Evolutionary conservation across 2,113 vertebrate genomes (phyloP), one percentile per base, ranked within the genome.

Genomic region (Mesocricetus auratus): DNA sequence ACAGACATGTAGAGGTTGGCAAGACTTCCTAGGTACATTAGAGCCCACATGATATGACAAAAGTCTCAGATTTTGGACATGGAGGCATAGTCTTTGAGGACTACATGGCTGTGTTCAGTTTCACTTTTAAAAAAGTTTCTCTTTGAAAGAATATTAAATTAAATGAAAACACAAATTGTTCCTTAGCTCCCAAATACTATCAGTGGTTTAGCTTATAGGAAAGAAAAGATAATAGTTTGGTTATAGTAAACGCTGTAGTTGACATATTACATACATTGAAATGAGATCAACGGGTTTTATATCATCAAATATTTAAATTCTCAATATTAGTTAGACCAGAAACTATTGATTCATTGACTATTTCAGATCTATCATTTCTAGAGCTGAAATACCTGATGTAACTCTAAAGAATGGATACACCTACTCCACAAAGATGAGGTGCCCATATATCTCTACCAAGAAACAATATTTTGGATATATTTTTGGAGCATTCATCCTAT

Each of bases 201-300:
- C 64, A 90, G n/a, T 73, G 5, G 16, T 81, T 39, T 39, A 74
- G 1, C 45, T 87, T 2, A 90, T n/a, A 66, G 1, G 10, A 31
- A 74, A 79, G 29, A 33, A 92, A 94, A 94, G n/a, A 77, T 45
- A 45, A 66, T 56, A 85, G 71, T 58, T 90, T 92, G 42, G 22
- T 7, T 50, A 53, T 13, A 17, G 17, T 24, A 53, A 26, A 42
- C 62, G 2, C 60, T 78, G 29, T 21, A 62, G 36, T 24, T 50
- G 17, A 69, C 9, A 45, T 22, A 68, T 85, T 36, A 89, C 64
- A 33, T 66, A 60, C 33, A 33, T 90, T 86, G 64, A 45, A 58
- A 87, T 42, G n/a, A 56, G 3, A 58, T 90, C 42, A 62, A 69
- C 13, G 86, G 11, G 45, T 78, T 73, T 90, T 47, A 47, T 58